phyloP scores from a whole-genome alignment of 92 coral and sea anemone species.

The Phenganax subtilis region DNA sequence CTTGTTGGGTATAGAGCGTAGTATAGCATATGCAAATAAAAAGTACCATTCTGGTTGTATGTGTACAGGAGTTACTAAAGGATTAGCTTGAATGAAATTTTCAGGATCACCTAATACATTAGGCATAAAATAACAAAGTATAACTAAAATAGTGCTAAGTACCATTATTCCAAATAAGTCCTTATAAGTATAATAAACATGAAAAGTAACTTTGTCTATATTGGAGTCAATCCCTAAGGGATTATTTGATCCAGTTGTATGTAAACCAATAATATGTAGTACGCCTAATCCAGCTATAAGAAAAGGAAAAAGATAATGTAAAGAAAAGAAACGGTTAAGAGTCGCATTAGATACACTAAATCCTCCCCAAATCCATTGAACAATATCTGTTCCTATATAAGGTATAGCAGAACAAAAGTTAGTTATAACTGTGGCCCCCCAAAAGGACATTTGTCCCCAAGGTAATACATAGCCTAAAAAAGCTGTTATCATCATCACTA shows the following conservation, averaged over 20 bases:
- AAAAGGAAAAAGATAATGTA: constrained; percentile 73
- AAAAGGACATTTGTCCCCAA: constrained; percentile 80
- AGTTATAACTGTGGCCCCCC: constrained; percentile 85
- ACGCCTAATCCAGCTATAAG: constrained; percentile 51
- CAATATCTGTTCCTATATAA: constrained; percentile 65
- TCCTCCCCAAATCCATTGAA: constrained; percentile 83
- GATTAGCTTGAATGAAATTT: constrained; percentile 71
- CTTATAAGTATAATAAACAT: constrained; percentile 63
- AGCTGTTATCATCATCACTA: constrained; percentile 68
- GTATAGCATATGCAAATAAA: constrained; percentile 71
- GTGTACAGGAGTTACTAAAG: constrained; percentile 76
- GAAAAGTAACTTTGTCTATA: constrained; percentile 58
- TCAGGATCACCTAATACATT: constrained; percentile 73
- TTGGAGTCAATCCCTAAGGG: constrained; percentile 56
- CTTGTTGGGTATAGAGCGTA: constrained; percentile 76
- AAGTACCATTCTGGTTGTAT: constrained; percentile 82
- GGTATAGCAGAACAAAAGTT: constrained; percentile 70
- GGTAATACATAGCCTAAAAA: constrained; percentile 74
- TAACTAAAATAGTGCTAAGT: constrained; percentile 44
- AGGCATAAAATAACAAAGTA: constrained; percentile 52
- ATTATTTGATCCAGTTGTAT: constrained; percentile 64
- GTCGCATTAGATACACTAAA: constrained; percentile 69
- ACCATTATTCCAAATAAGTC: constrained; percentile 60
- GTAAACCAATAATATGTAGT: constrained; percentile 59
- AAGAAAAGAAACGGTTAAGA: constrained; percentile 60